phyloP scores from a whole-genome alignment of 2,113 vertebrate species.

The Hippocampus barbouri region DNA sequence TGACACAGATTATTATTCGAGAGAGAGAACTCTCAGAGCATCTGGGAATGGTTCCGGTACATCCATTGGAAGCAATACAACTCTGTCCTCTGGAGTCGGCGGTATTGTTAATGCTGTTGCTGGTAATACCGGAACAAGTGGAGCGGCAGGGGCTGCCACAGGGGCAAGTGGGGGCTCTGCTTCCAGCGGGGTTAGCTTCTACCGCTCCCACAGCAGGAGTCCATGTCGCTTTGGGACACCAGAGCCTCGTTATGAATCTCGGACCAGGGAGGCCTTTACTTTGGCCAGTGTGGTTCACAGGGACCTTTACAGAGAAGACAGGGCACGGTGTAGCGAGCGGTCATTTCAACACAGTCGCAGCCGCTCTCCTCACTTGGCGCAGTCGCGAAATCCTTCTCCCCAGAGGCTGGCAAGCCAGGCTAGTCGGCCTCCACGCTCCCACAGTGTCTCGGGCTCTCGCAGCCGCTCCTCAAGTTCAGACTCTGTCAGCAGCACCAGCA shows the following conservation, averaged over 20 bases:
- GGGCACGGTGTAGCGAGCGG: constrained; percentile 86
- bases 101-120: constrained; percentile 59
- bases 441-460: constrained; percentile 85
- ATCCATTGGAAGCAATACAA: constrained; percentile 54
- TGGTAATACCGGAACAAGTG: constrained; percentile 80
- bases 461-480: constrained; percentile 97
- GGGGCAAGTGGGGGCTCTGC: constrained; percentile 60
- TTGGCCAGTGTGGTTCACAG: constrained; percentile 96
- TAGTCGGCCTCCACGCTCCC: constrained; percentile 81
- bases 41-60: constrained; percentile 54
- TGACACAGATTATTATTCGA: constrained; percentile 95
- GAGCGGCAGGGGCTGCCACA: constrained; percentile 34
- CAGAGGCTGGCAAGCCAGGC: constrained; percentile 88
- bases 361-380: constrained; percentile 90
- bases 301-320: constrained; percentile 93
- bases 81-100: constrained; percentile 75
- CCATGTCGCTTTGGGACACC: constrained; percentile 92
- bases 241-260: constrained; percentile 92
- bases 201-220: constrained; percentile 93
- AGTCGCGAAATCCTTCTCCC: constrained; percentile 90
- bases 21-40: constrained; percentile 87
- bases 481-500: constrained; percentile 97
- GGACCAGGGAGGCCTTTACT: constrained; percentile 88
- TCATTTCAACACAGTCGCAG: constrained; percentile 92
- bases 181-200: constrained; percentile 79